Evolutionary conservation across 2,797 vertebrate genomes (phyloP), one percentile per base, ranked within the genome.

Genomic region (Sebastes iracundus): DNA sequence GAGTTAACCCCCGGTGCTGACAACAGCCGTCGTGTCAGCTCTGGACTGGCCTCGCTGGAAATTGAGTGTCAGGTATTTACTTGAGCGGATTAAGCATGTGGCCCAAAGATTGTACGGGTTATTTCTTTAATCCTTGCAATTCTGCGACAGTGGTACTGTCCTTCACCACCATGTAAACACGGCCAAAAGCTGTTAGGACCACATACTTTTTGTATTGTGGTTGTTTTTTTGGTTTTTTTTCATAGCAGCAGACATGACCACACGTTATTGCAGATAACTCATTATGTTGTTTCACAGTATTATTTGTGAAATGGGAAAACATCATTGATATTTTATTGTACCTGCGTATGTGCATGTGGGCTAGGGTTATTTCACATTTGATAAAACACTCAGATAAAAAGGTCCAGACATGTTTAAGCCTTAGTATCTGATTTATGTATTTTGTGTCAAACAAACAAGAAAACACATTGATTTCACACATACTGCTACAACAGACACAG

Each of bases 41-140:
- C 69, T 22, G 79, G 67, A 82, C 27, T 42, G 80, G 81, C 83
- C 84, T 87, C 35, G 75, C 80, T 84, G 78, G 72, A 92, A 94
- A 93, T 89, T 86, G 87, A 86, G 83, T 86, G 92, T 92, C 91
- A 91, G 85, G 92, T 93, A 84, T 93, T 94, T 91, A 88, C 84
- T 90, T 88, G 87, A 94, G 92, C 88, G 83, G 92, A 93, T 94
- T 94, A 94, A 80, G 84, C 62, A 72, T 53, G 72, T 75, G 84
- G 80, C 75, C 83, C 52, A 64, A 80, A 88, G 62, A 91, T 81
- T 72, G 84, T 56, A 14, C 1, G 20, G 84, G 88, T 84, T 82
- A 81, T 91, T 89, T 89, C 80, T 85, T 87, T 92, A 94, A 92
- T 94, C 91, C 87, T 28, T 10, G 58, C 71, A 72, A 64, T 89